These are phyloP conservation scores for Esox masquinongy DNA, from an alignment of 2,797 vertebrate species.

Conservation along the genomic window DNA sequence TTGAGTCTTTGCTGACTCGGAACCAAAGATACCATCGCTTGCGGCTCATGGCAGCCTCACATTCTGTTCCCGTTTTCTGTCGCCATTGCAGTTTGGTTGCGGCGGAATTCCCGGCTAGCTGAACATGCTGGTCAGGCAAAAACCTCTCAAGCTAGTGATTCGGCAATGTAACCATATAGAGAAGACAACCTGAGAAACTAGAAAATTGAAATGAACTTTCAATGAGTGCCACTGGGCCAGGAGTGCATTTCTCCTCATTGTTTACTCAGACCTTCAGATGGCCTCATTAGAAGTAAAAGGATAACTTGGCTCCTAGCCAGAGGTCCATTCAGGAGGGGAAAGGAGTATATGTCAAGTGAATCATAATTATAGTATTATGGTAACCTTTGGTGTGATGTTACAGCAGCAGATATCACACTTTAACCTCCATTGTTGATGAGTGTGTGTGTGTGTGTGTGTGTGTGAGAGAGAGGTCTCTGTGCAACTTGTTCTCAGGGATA, in stretches of 20 bases:
- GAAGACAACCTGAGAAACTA: not conserved
- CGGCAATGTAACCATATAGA: not conserved
- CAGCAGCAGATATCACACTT: conserved; percentile 24
- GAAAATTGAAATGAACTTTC: not conserved
- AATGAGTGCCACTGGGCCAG: not conserved
- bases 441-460: not conserved
- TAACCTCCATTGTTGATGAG: conserved; percentile 25
- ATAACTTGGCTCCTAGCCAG: conserved; percentile 24
- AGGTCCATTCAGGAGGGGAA: conserved; percentile 17
- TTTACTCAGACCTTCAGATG: not conserved
- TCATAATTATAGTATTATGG: conserved; percentile 40
- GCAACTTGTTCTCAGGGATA: too few relatives aligned
- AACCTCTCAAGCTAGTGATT: not conserved
- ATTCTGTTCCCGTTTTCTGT: not conserved
- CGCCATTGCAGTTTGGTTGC: not conserved
- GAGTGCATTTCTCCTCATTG: not conserved
- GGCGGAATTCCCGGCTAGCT: not conserved
- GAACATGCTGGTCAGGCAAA: not conserved
- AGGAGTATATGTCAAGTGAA: conserved; percentile 31
- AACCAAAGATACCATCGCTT: conserved; percentile 53
- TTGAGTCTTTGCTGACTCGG: conserved; percentile 54
- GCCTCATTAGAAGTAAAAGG: conserved; percentile 35
- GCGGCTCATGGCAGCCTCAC: too few relatives aligned
- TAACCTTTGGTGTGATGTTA: conserved; percentile 21
- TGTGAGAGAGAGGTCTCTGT: too few relatives aligned